phyloP scores from a whole-genome alignment of 2,113 vertebrate genomes.

The Caretta caretta region DNA sequence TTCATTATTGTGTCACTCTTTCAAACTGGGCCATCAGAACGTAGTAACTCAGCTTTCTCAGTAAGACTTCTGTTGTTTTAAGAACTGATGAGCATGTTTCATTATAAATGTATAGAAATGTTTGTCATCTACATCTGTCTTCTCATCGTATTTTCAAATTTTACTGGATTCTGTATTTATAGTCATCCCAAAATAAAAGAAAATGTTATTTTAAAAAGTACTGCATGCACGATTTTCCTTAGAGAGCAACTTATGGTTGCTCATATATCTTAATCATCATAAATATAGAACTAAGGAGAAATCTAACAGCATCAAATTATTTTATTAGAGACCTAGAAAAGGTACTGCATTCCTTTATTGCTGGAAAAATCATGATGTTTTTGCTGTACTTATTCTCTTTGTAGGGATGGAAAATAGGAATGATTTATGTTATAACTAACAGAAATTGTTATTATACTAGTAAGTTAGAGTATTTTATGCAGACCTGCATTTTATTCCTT shows the following conservation, averaged over 20 bases:
- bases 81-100: slow-evolving; percentile 25
- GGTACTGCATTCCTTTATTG: not conserved
- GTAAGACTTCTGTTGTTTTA: slow-evolving; percentile 28
- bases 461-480: not conserved
- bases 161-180: slow-evolving; percentile 10
- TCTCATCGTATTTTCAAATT: not conserved
- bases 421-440: not conserved
- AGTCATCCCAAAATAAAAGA: not conserved
- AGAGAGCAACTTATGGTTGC: not conserved
- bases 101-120: not conserved
- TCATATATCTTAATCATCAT: not conserved
- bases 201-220: not conserved
- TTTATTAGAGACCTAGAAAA: not conserved
- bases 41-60: slow-evolving; percentile 28
- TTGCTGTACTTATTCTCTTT: not conserved
- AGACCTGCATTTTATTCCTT: slow-evolving; percentile 24
- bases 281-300: no score
- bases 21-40: slow-evolving; percentile 34
- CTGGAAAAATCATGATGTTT: not conserved
- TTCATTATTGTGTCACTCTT: slow-evolving; percentile 32
- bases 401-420: not conserved
- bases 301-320: not conserved
- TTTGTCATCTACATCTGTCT: not conserved
- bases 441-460: not conserved
- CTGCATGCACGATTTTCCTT: not conserved